Evolutionary conservation across 2,113 vertebrate genomes (phyloP).

Genomic region (Caretta caretta): DNA sequence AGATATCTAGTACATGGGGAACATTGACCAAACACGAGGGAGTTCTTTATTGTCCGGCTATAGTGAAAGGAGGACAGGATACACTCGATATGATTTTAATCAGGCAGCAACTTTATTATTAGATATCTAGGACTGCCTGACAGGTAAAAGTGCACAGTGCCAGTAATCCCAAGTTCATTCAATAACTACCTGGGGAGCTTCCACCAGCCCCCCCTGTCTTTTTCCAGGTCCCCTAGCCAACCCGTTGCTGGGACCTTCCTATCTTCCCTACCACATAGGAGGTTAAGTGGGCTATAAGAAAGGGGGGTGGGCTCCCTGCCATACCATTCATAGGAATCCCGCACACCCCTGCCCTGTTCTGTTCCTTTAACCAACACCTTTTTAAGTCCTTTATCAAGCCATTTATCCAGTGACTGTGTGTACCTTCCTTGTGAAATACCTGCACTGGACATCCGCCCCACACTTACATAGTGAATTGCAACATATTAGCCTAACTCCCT

Average conservation of each 20-base stretch:
- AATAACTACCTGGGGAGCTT: not conserved
- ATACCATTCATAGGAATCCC: not conserved
- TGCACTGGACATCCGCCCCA: not conserved
- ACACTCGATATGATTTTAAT: not conserved
- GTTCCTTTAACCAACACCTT: not conserved
- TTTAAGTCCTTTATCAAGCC: not conserved
- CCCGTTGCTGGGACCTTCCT: not conserved
- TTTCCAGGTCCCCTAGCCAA: not conserved
- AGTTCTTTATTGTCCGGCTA: not conserved
- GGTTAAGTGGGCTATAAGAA: not conserved
- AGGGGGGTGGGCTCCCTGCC: not conserved
- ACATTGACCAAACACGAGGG: not conserved
- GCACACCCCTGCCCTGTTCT: not conserved
- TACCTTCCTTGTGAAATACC: not conserved
- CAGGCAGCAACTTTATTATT: not conserved
- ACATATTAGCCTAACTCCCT: not conserved
- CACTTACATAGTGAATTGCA: too few species aligned
- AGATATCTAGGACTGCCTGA: not conserved
- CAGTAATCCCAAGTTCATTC: not conserved
- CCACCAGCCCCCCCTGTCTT: not conserved
- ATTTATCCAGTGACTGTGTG: not conserved
- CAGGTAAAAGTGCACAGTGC: not conserved
- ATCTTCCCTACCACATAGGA: not conserved
- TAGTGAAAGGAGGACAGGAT: not conserved
- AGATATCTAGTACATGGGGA: not conserved